Evolutionary conservation across 2,797 vertebrate genomes (phyloP), one percentile per base, ranked within the genome.

Genomic region (Ptychobarbus kaznakovi): DNA sequence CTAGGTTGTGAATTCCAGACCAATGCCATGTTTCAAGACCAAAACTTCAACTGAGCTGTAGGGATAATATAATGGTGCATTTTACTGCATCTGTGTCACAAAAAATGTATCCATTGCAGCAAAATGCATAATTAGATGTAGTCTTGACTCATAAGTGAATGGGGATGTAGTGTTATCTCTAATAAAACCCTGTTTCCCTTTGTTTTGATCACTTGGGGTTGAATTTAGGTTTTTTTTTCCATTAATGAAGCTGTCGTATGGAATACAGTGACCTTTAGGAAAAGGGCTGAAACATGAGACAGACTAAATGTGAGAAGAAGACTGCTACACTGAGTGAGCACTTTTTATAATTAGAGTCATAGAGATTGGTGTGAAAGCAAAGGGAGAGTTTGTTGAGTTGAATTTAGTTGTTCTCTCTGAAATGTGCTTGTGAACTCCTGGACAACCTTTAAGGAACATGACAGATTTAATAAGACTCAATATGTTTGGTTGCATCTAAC

Each of bases 271-370:
- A 89, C 88, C 88, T 89, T 89, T 89, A 87, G 70, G 38, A 58
- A 83, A 87, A 82, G 61, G 61, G 58, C 46, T 73, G n/a, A 44
- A 63, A 56, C 79, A 68, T 63, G 58, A 87, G 82, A 85, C 69
- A 35, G n/a, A 63, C 61, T 63, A 75, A 74, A 80, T 75, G 83
- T 85, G 82, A 40, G 72, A 88, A 82, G 82, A 85, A 82, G 32
- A 84, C 81, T 87, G 84, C 77, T 79, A 82, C 75, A 75, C 82
- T 69, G 74, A 80, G 75, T 44, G 61, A 85, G 86, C 77, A 69
- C 68, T 79, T 58, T 83, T 82, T 89, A 87, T 87, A 89, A 89
- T 89, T 89, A 87, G 85, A 87, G 82, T 85, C 61, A 66, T 28
- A 81, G 35, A 46, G 35, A 69, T 51, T 46, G 58, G 68, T 69